Percentiles rank a stretch among this genome's conserved stretches.
Conservation (phyloP, 2,797 vertebrate species). For the Alosa sapidissima region DNA sequence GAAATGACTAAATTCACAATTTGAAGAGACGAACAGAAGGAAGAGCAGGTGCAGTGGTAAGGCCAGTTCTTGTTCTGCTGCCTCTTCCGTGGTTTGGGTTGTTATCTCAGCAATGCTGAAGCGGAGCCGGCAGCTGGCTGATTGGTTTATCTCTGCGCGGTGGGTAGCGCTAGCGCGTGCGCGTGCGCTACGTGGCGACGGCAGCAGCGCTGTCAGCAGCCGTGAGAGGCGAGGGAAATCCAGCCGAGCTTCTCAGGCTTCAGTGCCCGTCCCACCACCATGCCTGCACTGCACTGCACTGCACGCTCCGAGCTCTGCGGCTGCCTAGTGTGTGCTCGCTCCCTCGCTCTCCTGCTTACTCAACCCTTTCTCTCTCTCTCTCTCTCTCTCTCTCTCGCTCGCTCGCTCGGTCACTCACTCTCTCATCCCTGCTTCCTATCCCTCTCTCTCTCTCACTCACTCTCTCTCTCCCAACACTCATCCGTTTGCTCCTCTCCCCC, state of each 20-base stretch:
- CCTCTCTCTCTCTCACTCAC: constrained; percentile 34
- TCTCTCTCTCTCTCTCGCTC: not conserved
- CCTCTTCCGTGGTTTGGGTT: not conserved
- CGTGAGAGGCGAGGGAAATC: constrained; percentile 40
- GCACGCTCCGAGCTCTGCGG: constrained; percentile 28
- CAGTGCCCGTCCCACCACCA: constrained; percentile 27
- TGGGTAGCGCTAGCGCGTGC: not conserved
- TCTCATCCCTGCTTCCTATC: constrained; percentile 17
- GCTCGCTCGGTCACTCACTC: constrained; percentile 33
- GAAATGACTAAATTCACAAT: not conserved
- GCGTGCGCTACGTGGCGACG: not conserved
- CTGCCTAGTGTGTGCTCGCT: constrained; percentile 14
- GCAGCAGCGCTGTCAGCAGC: constrained; percentile 11
- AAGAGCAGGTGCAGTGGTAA: not conserved
- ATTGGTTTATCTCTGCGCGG: not conserved
- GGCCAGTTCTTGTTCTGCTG: not conserved
- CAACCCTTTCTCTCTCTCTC: not conserved
- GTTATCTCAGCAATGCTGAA: not conserved
- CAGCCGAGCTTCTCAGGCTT: constrained; percentile 43
- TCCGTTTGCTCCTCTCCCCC: constrained; percentile 32
- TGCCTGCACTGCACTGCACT: not conserved
- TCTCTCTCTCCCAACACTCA: not conserved
- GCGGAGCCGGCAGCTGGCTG: not conserved
- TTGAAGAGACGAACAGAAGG: not conserved
- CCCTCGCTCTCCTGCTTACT: not conserved